Conservation (phyloP, 2,797 vertebrate genomes). For the Molossus molossus region DNA sequence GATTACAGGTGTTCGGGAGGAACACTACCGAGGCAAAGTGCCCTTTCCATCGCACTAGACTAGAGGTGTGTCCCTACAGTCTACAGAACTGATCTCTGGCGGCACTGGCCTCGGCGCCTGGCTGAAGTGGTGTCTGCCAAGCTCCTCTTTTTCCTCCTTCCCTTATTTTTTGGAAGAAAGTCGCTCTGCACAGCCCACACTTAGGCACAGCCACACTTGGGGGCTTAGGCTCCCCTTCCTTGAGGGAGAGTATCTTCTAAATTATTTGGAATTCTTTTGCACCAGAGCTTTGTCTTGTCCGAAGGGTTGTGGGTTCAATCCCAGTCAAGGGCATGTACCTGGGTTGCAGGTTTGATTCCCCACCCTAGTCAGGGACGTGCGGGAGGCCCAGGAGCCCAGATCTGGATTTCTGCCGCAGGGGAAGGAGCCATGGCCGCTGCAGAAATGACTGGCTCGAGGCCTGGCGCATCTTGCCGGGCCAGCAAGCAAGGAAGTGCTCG, state of each 20-base stretch:
- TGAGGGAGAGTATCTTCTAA: not conserved
- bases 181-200: not conserved
- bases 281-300: not conserved
- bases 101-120: not conserved
- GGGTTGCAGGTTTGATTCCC: too few relatives aligned
- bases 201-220: not conserved
- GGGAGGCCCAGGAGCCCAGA: not conserved
- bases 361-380: too few relatives aligned
- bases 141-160: not conserved
- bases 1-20: not conserved
- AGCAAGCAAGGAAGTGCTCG: not conserved
- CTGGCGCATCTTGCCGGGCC: not conserved
- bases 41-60: not conserved
- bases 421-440: not conserved
- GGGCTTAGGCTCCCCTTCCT: not conserved
- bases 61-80: rapidly evolving
- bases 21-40: not conserved
- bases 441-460: not conserved
- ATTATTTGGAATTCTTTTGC: not conserved
- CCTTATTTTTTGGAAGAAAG: not conserved
- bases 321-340: too few relatives aligned
- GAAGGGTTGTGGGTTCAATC: too few relatives aligned
- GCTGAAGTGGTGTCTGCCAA: not conserved
- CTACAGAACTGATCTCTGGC: not conserved
- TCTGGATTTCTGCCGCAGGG: not conserved